These are phyloP conservation scores for Papilio demoleus DNA, from an alignment of 2,888 invertebrate genomes.

Conservation along the genomic window DNA sequence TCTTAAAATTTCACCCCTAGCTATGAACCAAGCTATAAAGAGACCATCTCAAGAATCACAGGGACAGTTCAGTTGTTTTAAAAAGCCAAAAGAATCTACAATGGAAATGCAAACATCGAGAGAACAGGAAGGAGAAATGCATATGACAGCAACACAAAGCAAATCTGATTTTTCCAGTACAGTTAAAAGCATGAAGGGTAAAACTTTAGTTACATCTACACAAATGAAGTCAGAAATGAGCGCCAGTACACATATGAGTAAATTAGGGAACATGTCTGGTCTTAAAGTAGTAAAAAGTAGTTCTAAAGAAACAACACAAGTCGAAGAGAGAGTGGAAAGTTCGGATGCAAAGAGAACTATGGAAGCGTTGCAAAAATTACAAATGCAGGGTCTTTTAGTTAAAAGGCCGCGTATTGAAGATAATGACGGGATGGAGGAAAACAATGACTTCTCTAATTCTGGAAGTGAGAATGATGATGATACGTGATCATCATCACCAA, in stretches of 20 bases:
- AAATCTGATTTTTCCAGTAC: slow-evolving; percentile 63
- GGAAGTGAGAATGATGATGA: slow-evolving; percentile 56
- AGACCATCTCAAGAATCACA: slow-evolving; percentile 57
- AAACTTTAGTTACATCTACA: slow-evolving; percentile 61
- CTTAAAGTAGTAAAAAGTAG: slow-evolving; percentile 67
- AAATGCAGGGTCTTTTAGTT: slow-evolving; percentile 73
- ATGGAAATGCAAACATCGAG: slow-evolving; percentile 55
- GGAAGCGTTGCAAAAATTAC: slow-evolving; percentile 75
- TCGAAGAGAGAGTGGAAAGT: slow-evolving; percentile 65
- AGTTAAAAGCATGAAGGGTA: slow-evolving; percentile 65
- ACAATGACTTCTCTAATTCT: slow-evolving; percentile 57
- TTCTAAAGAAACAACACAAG: slow-evolving; percentile 61
- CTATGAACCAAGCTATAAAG: slow-evolving; percentile 55
- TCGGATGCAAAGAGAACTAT: slow-evolving; percentile 64
- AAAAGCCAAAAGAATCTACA: slow-evolving; percentile 72
- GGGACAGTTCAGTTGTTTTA: slow-evolving; percentile 72
- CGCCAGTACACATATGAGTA: slow-evolving; percentile 63
- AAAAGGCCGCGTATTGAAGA: slow-evolving; percentile 71
- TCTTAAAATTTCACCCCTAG: slow-evolving; percentile 65
- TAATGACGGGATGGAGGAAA: slow-evolving; percentile 48
- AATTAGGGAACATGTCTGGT: slow-evolving; percentile 63
- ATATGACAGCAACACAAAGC: slow-evolving; percentile 61
- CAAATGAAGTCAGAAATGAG: slow-evolving; percentile 68
- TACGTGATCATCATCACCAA: slow-evolving; percentile 37
- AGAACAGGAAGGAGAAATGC: slow-evolving; percentile 51